Base-by-base conservation (phyloP, 2,888 invertebrate species). In the Apodemia zela region DNA sequence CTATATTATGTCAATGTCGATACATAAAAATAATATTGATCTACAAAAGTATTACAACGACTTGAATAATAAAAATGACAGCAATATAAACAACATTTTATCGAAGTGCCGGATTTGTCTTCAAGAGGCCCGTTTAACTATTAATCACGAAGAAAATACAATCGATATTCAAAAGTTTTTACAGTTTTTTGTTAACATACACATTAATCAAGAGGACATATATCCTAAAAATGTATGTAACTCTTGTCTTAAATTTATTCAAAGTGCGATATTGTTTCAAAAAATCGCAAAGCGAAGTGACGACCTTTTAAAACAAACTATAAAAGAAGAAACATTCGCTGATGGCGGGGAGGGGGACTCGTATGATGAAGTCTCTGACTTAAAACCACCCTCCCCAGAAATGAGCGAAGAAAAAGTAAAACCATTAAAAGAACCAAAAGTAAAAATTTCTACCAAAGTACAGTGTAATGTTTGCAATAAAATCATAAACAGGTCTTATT, bases 21-120 rank as follows among this genome's bases (percentile, higher is more conserved):
- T 65, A 63, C 62, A 58, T 51, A 70, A 60, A 65, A 64, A 64
- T 47, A 67, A 58, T 61, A 51, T 65, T 6, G 67, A 71, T 60
- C 49, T 65, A 1, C 51, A 62, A 29, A 64, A 72, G 59, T 72
- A 74, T 63, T 73, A 71, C 57, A 64, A 18, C 49, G 63, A 68
- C 45, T 58, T 64, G 18, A 59, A 63, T 58, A 70, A 68, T 58
- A 33, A 49, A 49, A 29, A 47, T n/a, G 35, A 45, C 21, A 58
- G 35, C 10, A 61, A 38, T 2, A 7, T 45, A 3, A 59, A 59
- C 57, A 42, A 18, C n/a, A 67, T 64, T 25, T 33, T 65, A 17
- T 63, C 58, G 8, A 33, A 33, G 18, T 88, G 89, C 70, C 78
- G 89, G 68, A 73, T 87, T 58, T 89, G 89, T 74, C 72, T 88